Conservation (phyloP, 2,888 invertebrate species). For the Temnothorax rugatulus region DNA sequence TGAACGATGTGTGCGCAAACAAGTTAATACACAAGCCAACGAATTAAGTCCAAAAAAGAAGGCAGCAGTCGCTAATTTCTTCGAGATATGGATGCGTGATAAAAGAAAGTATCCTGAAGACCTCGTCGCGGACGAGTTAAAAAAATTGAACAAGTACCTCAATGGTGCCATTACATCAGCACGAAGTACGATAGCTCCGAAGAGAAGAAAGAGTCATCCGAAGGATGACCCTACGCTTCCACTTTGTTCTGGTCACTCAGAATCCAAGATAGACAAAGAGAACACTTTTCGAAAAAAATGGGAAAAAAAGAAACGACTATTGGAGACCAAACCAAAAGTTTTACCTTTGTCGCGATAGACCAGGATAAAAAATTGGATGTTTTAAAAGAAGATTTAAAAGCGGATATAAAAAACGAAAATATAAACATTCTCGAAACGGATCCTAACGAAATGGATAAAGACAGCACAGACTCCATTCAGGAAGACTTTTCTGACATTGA, state of each 20-base stretch:
- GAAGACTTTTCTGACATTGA: too few species aligned
- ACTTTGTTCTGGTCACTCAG: neutral
- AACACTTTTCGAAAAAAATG: neutral
- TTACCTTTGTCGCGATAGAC: too few species aligned
- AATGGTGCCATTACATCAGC: neutral
- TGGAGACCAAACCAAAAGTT: too few species aligned
- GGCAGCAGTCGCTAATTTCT: neutral
- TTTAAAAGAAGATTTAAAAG: too few species aligned
- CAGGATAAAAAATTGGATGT: too few species aligned
- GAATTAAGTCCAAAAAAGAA: neutral
- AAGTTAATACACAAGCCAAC: neutral
- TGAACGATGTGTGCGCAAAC: neutral
- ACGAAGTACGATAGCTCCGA: neutral
- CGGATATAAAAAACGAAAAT: too few species aligned
- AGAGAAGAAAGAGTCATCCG: neutral
- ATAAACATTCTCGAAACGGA: too few species aligned
- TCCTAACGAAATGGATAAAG: too few species aligned
- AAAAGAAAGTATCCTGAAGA: neutral
- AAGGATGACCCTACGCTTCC: neutral
- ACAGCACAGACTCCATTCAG: too few species aligned
- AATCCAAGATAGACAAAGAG: neutral
- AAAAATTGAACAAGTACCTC: neutral
- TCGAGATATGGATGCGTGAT: neutral
- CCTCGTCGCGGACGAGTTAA: neutral
- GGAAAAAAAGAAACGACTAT: neutral